Percentiles rank a stretch among this genome's conserved stretches.
phyloP scores from a whole-genome alignment of 2,113 vertebrate genomes.

The Cairina moschata region DNA sequence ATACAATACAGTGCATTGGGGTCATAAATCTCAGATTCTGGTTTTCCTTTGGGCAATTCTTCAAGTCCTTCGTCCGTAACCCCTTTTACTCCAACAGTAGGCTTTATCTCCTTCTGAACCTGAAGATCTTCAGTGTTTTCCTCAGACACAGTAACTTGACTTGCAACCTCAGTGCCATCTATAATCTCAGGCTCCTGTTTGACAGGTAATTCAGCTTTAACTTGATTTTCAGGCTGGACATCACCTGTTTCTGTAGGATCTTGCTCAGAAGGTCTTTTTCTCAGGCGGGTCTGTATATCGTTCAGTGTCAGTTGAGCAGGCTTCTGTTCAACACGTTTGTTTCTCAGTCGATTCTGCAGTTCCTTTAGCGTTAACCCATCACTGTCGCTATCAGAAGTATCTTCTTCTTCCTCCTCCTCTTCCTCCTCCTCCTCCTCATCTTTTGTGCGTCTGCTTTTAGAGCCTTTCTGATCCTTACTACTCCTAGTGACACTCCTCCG shows the following conservation, averaged over 20 bases:
- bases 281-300: slow-evolving; percentile 78
- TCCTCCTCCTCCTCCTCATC: slow-evolving; percentile 31
- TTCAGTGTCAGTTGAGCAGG: slow-evolving; percentile 73
- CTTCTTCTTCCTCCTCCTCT: slow-evolving; percentile 58
- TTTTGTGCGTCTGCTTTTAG: background rate
- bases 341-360: slow-evolving; percentile 82
- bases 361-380: slow-evolving; percentile 89
- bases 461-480: background rate
- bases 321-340: slow-evolving; percentile 67
- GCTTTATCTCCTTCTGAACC: slow-evolving; percentile 55
- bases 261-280: slow-evolving; percentile 57
- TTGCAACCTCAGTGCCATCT: slow-evolving; percentile 68
- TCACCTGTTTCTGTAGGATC: background rate
- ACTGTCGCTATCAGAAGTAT: slow-evolving; percentile 81
- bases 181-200: slow-evolving; percentile 55
- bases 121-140: slow-evolving; percentile 57
- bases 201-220: background rate
- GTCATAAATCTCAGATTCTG: slow-evolving; percentile 82
- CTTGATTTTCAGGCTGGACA: background rate
- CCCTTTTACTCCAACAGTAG: background rate
- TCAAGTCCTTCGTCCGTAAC: slow-evolving; percentile 26
- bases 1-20: slow-evolving; percentile 86
- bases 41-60: slow-evolving; percentile 59
- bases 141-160: slow-evolving; percentile 63
- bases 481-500: slow-evolving; percentile 27